Evolutionary conservation across 2,113 vertebrate species (phyloP).

Genomic region (Gobio gobio): DNA sequence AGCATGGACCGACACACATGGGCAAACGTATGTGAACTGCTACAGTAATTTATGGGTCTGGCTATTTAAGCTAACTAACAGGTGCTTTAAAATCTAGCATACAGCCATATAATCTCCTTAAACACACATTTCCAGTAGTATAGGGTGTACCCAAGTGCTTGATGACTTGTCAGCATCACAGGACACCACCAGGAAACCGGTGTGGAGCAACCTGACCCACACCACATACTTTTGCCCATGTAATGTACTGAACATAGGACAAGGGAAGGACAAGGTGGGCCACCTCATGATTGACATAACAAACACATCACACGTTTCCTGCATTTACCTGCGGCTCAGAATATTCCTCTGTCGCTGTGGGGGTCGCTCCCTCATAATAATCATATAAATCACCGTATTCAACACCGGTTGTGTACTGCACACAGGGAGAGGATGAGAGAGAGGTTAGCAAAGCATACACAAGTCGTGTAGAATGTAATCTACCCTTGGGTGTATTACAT

Average conservation of each 20-base stretch:
- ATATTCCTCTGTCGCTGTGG: conserved; percentile 85
- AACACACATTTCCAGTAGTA: neutral
- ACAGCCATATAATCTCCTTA: conserved; percentile 6
- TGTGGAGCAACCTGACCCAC: neutral
- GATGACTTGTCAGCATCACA: neutral
- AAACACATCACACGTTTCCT: conserved; percentile 39
- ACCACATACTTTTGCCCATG: neutral
- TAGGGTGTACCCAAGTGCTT: neutral
- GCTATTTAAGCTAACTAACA: conserved; percentile 12
- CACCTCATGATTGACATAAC: conserved; percentile 62
- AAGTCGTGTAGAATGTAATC: conserved; percentile 38
- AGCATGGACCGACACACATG: neutral
- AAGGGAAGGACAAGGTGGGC: conserved; percentile 32
- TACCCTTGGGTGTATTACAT: conserved; percentile 49
- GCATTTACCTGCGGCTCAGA: conserved; percentile 90
- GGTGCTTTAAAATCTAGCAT: neutral
- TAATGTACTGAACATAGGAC: neutral
- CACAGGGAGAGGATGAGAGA: conserved; percentile 77
- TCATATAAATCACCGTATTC: conserved; percentile 93
- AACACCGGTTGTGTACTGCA: conserved; percentile 90
- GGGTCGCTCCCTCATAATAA: conserved; percentile 89
- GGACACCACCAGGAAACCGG: neutral
- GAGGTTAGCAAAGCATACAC: conserved; percentile 70
- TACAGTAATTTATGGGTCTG: conserved; percentile 7
- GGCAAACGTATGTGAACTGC: neutral